Percentiles rank a stretch among this genome's conserved stretches.
phyloP scores from a whole-genome alignment of 2,113 vertebrate genomes.

The Ammodytes dubius region DNA sequence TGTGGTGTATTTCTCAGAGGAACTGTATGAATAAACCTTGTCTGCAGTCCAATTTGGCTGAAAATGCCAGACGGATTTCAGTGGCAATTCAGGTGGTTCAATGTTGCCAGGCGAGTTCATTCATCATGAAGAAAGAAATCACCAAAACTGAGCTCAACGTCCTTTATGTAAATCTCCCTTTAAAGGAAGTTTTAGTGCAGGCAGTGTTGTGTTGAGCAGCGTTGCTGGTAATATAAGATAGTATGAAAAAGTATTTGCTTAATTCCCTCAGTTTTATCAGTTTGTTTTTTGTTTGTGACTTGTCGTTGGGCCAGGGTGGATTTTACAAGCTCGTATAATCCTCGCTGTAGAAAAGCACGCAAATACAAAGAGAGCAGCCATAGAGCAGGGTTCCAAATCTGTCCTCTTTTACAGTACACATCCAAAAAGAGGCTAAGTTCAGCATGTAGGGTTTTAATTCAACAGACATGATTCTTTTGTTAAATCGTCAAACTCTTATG shows the following conservation, averaged over 20 bases:
- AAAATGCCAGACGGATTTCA: not conserved
- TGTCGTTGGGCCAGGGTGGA: not conserved
- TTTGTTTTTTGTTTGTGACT: not conserved
- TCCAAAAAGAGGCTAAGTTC: not conserved
- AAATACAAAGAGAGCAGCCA: slow-evolving; percentile 37
- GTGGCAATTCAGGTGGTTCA: slow-evolving; percentile 11
- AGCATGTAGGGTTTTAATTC: not conserved
- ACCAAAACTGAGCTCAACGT: not conserved
- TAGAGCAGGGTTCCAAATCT: not conserved
- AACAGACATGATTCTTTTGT: not conserved
- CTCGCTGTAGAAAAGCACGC: slow-evolving; percentile 52
- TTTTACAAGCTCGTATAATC: slow-evolving; percentile 14
- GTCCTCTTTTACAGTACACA: slow-evolving; percentile 6
- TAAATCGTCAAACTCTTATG: not conserved
- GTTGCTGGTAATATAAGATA: not conserved
- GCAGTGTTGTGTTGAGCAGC: not conserved
- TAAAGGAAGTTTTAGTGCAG: not conserved
- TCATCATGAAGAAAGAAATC: slow-evolving; percentile 8
- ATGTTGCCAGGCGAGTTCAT: slow-evolving; percentile 1
- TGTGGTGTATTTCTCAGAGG: not conserved
- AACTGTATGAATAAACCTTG: slow-evolving; percentile 15
- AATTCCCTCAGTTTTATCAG: not conserved
- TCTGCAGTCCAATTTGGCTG: slow-evolving; percentile 1
- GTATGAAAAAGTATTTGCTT: not conserved
- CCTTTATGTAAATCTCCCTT: slow-evolving; percentile 13